These are phyloP conservation scores for Drosophila leontia DNA, from an alignment of 1,140 invertebrate species.

Conservation along the genomic window DNA sequence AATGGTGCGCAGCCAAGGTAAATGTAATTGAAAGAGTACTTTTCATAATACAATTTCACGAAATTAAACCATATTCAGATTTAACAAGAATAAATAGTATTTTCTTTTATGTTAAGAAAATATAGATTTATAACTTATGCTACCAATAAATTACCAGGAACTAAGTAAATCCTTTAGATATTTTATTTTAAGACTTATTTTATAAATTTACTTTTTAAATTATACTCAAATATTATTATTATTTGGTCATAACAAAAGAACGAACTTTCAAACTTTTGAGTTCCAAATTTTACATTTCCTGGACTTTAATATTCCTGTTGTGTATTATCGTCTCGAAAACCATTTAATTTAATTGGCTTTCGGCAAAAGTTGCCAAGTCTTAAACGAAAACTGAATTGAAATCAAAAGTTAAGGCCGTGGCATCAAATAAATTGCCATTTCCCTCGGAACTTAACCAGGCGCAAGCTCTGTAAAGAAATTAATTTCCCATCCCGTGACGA, in stretches of 20 bases:
- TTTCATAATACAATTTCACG: background rate
- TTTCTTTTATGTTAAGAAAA: background rate
- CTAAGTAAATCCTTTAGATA: no score
- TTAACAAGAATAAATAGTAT: background rate
- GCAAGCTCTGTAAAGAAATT: slow-evolving; percentile 54
- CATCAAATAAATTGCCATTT: slow-evolving; percentile 60
- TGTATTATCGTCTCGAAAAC: slow-evolving; percentile 7
- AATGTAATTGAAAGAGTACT: slow-evolving; percentile 16
- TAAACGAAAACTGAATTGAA: slow-evolving; percentile 44
- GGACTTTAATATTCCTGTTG: background rate
- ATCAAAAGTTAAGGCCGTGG: slow-evolving; percentile 50
- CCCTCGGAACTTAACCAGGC: slow-evolving; percentile 40
- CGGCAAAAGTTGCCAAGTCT: slow-evolving; percentile 36
- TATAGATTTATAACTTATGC: background rate
- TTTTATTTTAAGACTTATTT: no score
- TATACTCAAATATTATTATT: background rate
- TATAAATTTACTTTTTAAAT: background rate
- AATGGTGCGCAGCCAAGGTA: background rate
- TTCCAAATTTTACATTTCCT: background rate
- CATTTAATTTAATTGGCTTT: slow-evolving; percentile 55
- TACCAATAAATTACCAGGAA: background rate
- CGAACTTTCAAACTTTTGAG: background rate
- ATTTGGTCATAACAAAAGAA: no score
- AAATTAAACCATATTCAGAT: background rate
- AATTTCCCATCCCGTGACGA: slow-evolving; percentile 33